Conservation (phyloP, 2,888 invertebrate species). For the Osmoderma eremita region DNA sequence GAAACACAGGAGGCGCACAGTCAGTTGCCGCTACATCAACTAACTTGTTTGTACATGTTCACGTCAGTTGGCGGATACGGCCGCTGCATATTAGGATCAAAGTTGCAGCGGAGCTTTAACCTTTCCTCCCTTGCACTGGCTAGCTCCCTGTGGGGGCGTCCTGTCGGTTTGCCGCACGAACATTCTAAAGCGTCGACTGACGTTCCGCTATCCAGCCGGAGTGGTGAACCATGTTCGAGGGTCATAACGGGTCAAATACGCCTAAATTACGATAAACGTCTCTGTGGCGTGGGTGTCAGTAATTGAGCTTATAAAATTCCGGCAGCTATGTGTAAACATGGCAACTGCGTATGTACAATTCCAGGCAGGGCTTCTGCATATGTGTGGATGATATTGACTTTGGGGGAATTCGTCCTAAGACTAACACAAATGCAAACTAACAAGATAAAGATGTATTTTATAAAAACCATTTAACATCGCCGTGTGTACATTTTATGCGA, state of each 20-base stretch:
- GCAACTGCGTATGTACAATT: no score
- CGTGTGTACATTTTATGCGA: no score
- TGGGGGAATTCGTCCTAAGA: no score
- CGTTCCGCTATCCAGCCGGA: constrained; percentile 41
- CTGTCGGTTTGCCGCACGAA: not conserved
- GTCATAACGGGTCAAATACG: constrained; percentile 34
- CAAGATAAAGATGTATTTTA: no score
- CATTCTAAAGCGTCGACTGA: not conserved
- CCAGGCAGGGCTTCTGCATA: no score
- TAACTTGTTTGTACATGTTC: constrained; percentile 15
- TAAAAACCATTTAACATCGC: no score
- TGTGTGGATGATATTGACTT: no score
- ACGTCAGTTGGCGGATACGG: constrained; percentile 13
- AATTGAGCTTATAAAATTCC: not conserved
- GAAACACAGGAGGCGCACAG: no score
- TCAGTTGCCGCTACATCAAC: constrained; percentile 14
- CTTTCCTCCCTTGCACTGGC: constrained; percentile 10
- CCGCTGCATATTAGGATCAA: constrained; percentile 33
- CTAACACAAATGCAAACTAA: no score
- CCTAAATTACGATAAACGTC: constrained; percentile 7
- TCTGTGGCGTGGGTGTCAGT: not conserved
- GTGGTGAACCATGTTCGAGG: constrained; percentile 45
- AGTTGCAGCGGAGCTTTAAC: constrained; percentile 28
- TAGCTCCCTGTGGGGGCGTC: not conserved
- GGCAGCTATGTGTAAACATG: no score